Evolutionary conservation across 1,140 invertebrate genomes (phyloP), one percentile per base, ranked within the genome.

Genomic region (Drosophila guanche): DNA sequence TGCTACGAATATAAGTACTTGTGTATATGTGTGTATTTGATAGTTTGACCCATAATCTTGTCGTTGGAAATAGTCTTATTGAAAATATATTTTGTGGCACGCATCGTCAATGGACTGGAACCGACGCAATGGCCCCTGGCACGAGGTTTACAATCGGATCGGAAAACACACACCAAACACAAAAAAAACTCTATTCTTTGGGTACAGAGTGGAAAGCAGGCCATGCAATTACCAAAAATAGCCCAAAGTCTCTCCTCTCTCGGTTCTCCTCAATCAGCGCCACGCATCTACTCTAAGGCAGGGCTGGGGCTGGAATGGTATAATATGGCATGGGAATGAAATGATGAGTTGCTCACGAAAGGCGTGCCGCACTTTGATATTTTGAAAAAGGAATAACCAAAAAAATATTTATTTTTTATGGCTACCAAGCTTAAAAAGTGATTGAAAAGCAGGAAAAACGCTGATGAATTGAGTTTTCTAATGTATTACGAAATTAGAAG

Each of bases 171-270:
- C 29, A 33, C 29, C 3, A 33, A 1, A 33, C 7, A 33, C 12
- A 12, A 42, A 65, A 42, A 48, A 43, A 57, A 23, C 65, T 70
- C 66, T 69, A 45, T 40, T 10, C 14, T 47, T 5, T 12, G 45
- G 20, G 45, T 22, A 47, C 45, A 46, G 46, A 33, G 66, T 37
- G 65, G 74, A 76, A 84, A 85, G 71, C 80, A 79, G 79, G 79
- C 79, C 79, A 76, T 70, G 67, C 80, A 84, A 85, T 85, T 79
- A 84, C 79, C 79, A 84, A 84, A 84, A 84, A 84, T 84, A 84
- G 79, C 62, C 65, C 65, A 68, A 50, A 63, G 58, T 37, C 33
- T 37, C 10, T 37, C 33, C 53, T 59, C 53, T 70, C 67, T 70
- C 47, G 47, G 14, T 54, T 70, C 66, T 59, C 46, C 54, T 70